phyloP scores from a whole-genome alignment of 2,888 invertebrate genomes.

The Taphrorychus bicolor region DNA sequence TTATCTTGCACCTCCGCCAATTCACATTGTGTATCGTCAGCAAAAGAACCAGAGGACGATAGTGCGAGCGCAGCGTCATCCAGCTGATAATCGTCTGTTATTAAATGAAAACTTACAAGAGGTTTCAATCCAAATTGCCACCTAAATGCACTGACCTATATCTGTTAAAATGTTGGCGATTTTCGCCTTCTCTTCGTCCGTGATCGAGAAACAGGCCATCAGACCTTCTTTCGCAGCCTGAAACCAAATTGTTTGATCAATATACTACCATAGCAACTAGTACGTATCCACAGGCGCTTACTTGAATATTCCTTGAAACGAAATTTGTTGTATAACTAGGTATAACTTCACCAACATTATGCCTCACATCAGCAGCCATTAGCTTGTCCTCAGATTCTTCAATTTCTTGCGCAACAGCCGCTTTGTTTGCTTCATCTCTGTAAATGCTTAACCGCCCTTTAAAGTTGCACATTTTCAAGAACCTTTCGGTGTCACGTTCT shows the following conservation, averaged over 20 bases:
- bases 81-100: constrained; percentile 18
- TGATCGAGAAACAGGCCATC: constrained; percentile 45
- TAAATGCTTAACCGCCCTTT: background rate
- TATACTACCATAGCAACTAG: constrained; percentile 11
- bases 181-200: constrained; percentile 49
- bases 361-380: too few species aligned
- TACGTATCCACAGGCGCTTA: too few species aligned
- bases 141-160: constrained; percentile 31
- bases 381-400: too few species aligned
- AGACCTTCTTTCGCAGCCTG: constrained; percentile 45
- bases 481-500: constrained; percentile 34
- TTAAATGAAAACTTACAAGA: background rate
- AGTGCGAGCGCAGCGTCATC: constrained; percentile 17
- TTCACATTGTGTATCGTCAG: background rate
- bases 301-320: constrained; percentile 41
- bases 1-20: background rate
- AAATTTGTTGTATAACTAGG: constrained; percentile 25
- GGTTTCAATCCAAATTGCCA: background rate
- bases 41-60: background rate
- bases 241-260: constrained; percentile 24
- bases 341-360: too few species aligned
- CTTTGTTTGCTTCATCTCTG: background rate
- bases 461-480: constrained; percentile 43
- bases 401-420: background rate
- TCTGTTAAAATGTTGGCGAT: constrained; percentile 42